Conservation (phyloP, 2,888 invertebrate genomes). For the Hemaris fuciformis region DNA sequence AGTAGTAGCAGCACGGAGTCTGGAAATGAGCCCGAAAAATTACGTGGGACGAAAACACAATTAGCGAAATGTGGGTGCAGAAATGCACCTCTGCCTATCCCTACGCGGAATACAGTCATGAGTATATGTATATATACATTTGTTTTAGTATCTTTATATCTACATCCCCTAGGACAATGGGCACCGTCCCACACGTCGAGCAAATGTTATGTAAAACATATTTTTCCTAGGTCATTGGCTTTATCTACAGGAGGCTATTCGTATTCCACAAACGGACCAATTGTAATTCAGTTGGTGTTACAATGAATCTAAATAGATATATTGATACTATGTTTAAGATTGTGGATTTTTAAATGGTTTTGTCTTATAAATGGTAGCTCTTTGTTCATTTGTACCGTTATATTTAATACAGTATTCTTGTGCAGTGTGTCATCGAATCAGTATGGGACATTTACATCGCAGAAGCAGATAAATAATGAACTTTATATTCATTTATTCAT, state of each 20-base stretch:
- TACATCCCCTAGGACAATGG: constrained; percentile 24
- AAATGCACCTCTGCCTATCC: too few relatives aligned
- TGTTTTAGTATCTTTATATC: too few relatives aligned
- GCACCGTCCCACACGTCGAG: constrained; percentile 26
- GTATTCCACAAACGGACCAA: constrained; percentile 37
- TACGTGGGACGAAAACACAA: too few relatives aligned
- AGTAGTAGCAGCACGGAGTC: too few relatives aligned
- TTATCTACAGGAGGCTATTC: constrained; percentile 25
- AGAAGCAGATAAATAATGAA: background rate
- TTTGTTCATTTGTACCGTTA: constrained; percentile 6
- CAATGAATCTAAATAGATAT: constrained; percentile 23
- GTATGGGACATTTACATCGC: background rate
- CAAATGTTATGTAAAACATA: constrained; percentile 40
- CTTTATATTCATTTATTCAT: too few relatives aligned
- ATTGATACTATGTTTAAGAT: constrained; percentile 18
- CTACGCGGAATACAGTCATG: too few relatives aligned
- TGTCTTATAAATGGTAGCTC: background rate
- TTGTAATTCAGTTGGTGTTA: constrained; percentile 31
- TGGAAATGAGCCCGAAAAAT: too few relatives aligned
- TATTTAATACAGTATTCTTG: constrained; percentile 5
- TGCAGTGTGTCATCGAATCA: background rate
- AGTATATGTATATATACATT: too few relatives aligned
- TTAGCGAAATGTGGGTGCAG: too few relatives aligned
- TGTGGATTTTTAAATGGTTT: constrained; percentile 9
- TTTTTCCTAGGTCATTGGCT: constrained; percentile 49